A percentile compares a stretch with the other conserved stretches of the same genome.
phyloP scores from a whole-genome alignment of 2,113 vertebrate genomes.

The Gopherus flavomarginatus region DNA sequence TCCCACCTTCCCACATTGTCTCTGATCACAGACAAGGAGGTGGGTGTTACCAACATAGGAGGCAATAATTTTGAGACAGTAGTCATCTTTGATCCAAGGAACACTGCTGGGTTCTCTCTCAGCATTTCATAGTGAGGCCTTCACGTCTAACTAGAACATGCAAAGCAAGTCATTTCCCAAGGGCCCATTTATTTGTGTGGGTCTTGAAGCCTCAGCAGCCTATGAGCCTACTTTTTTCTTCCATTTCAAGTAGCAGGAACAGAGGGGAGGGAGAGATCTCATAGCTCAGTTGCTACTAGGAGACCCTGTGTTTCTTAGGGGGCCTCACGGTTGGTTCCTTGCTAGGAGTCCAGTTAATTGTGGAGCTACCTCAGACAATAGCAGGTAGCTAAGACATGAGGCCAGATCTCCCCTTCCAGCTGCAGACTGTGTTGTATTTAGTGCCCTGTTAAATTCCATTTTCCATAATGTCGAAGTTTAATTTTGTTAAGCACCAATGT shows the following conservation, averaged over 20 bases:
- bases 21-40: neutral
- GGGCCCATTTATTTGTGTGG: neutral
- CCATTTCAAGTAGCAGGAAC: neutral
- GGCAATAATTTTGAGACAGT: neutral
- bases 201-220: neutral
- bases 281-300: neutral
- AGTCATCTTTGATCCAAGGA: neutral
- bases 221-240: neutral
- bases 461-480: neutral
- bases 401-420: neutral
- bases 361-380: neutral
- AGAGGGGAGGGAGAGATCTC: neutral
- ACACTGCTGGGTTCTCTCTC: neutral
- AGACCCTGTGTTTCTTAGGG: neutral
- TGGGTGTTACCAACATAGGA: neutral
- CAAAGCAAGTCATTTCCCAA: neutral
- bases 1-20: neutral
- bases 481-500: neutral
- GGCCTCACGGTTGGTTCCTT: neutral
- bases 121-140: neutral
- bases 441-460: neutral
- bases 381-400: neutral
- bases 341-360: neutral
- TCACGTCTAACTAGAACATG: neutral
- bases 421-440: neutral